Base-by-base conservation (phyloP, 2,888 invertebrate species). In the Mesodorylaimus sp. region DNA sequence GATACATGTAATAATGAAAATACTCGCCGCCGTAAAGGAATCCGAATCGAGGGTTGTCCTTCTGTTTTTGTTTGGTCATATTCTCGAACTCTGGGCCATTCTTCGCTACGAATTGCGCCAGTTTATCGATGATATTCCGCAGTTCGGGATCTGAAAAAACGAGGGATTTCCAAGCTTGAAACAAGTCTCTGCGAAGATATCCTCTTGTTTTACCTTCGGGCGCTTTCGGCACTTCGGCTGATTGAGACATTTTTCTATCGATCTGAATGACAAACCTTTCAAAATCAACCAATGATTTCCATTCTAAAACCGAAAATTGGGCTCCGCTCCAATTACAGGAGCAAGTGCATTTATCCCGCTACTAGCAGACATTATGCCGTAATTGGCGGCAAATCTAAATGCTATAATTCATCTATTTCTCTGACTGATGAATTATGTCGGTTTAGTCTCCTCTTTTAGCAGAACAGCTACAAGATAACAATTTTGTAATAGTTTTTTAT, bases 61-160 rank as follows among this genome's bases (percentile, higher is more conserved):
- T 84, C 72, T 95, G 93, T 72, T 93, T 93, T 66, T 84, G 84
- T 75, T 93, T 93, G 53, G 93, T 93, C 83, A 93, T 93, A 72
- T 85, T 81, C 74, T 95, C 95, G 72, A 93, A 93, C 68, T 93
- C 93, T n/a, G 88, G 89, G 48, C 95, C 95, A 81, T 93, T 95
- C 71, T 91, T 62, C 52, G 95, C 95, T 58, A 97, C 95, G 77
- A 95, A 95, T 71, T 89, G 88, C 16, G 95, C 95, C 61, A 95
- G 75, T 75, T 93, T 93, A 75, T 95, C 95, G 64, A 97, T 95
- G 65, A 93, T 91, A 74, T 88, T 91, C 66, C 84, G 80, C 64
- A 91, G 77, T 68, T 93, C 89, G 64, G 81, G 81, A 76, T 93
- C 93, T 70, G 55, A 36, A 64, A 50, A 5, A 5, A 44, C 21